These are phyloP conservation scores for Drosophila trapezifrons DNA, from an alignment of 1,140 invertebrate species.

Conservation along the genomic window DNA sequence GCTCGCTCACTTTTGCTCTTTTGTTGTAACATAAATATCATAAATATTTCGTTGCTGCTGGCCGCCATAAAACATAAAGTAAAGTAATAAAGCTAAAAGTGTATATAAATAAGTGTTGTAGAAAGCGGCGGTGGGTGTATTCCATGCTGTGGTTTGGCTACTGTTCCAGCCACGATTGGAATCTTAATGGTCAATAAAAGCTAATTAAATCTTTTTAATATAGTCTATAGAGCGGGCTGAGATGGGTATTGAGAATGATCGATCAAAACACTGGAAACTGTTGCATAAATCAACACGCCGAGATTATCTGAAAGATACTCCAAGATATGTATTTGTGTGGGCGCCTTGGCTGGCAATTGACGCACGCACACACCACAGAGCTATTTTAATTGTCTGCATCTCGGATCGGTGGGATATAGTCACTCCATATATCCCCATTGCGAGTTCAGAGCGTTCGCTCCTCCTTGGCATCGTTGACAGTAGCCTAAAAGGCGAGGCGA, in stretches of 20 bases:
- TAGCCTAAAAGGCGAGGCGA: constrained; percentile 33
- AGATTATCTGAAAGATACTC: constrained; percentile 40
- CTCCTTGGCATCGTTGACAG: constrained; percentile 46
- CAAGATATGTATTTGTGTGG: constrained; percentile 25
- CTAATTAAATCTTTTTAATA: constrained; percentile 71
- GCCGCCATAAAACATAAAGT: constrained; percentile 61
- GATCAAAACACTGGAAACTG: constrained; percentile 61
- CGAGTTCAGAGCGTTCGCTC: constrained; percentile 19
- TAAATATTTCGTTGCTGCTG: constrained; percentile 71
- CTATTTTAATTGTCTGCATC: constrained; percentile 53
- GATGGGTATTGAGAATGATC: constrained; percentile 25
- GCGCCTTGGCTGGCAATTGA: constrained; percentile 29
- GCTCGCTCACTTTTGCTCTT: constrained; percentile 39
- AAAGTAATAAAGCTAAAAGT: constrained; percentile 62
- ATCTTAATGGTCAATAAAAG: constrained; percentile 76
- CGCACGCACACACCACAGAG: constrained; percentile 29
- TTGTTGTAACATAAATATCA: constrained; percentile 74
- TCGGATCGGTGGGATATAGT: constrained; percentile 22
- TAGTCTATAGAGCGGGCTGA: constrained; percentile 16
- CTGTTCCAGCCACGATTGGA: constrained; percentile 68
- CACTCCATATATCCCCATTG: constrained; percentile 10
- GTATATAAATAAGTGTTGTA: constrained; percentile 55
- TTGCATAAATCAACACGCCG: constrained; percentile 63
- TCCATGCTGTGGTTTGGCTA: constrained; percentile 38
- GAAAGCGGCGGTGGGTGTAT: constrained; percentile 65